Conservation (phyloP, 1,140 invertebrate genomes). For the Plectrocnemia conspersa region DNA sequence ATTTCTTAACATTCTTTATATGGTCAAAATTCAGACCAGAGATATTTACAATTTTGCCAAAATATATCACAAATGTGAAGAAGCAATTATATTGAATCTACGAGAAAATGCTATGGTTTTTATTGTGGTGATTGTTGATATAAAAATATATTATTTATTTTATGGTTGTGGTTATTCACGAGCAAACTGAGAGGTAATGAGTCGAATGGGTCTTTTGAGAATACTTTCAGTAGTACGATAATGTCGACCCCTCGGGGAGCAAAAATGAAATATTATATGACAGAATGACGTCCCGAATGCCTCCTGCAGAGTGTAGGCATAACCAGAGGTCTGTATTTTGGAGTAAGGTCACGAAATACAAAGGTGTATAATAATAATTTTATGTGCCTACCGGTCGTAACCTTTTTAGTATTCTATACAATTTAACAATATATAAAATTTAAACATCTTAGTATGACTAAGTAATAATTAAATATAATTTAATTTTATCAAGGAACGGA, state of each 20-base stretch:
- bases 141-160: no score
- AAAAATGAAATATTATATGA: constrained; percentile 32
- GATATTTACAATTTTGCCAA: no score
- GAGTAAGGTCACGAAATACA: not conserved
- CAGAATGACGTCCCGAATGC: constrained; percentile 24
- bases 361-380: not conserved
- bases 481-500: no score
- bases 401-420: not conserved
- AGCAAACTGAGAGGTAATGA: no score
- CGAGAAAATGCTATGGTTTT: no score
- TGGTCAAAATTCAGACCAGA: no score
- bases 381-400: not conserved
- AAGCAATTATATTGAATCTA: no score
- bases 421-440: not conserved
- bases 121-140: no score
- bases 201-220: no score
- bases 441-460: not conserved
- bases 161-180: no score
- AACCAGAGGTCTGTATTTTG: not conserved
- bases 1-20: no score
- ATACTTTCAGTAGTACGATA: constrained; percentile 25
- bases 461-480: not conserved
- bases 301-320: constrained; percentile 10
- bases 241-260: constrained; percentile 28
- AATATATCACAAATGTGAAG: no score